A percentile compares a stretch with the other conserved stretches of the same genome.
Evolutionary conservation across 2,888 invertebrate genomes (phyloP).

Genomic region (Eupithecia tripunctaria): DNA sequence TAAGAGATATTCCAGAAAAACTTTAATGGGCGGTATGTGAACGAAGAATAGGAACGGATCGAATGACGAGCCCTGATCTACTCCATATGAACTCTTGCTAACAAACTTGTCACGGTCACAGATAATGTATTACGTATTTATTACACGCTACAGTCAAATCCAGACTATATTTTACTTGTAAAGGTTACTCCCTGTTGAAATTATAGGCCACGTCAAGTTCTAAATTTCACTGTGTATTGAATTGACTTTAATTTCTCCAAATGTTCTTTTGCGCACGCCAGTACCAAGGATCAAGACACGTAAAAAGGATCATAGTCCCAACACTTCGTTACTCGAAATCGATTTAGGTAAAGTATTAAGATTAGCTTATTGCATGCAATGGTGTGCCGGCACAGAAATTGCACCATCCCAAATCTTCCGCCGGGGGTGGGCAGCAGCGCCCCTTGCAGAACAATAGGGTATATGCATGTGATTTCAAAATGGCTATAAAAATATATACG

Average conservation of each 20-base stretch:
- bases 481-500: too few species aligned
- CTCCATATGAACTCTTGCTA: background rate
- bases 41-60: background rate
- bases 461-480: too few species aligned
- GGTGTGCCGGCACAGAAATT: background rate
- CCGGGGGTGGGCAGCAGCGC: too few species aligned
- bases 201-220: background rate
- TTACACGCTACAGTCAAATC: background rate
- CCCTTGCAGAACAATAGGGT: too few species aligned
- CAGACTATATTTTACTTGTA: background rate
- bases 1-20: slow-evolving; percentile 34
- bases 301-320: slow-evolving; percentile 70
- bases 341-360: slow-evolving; percentile 60
- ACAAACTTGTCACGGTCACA: background rate
- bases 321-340: slow-evolving; percentile 62
- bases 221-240: background rate
- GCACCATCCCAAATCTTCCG: background rate
- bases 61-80: background rate
- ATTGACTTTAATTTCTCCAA: slow-evolving; percentile 19
- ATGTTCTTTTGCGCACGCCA: slow-evolving; percentile 63
- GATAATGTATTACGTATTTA: too few species aligned
- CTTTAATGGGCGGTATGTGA: background rate
- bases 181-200: background rate
- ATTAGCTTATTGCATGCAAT: background rate
- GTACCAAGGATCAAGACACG: slow-evolving; percentile 74